Evolutionary conservation across 2,888 invertebrate genomes (phyloP), one percentile per base, ranked within the genome.

Genomic region (Ophonus ardosiacus): DNA sequence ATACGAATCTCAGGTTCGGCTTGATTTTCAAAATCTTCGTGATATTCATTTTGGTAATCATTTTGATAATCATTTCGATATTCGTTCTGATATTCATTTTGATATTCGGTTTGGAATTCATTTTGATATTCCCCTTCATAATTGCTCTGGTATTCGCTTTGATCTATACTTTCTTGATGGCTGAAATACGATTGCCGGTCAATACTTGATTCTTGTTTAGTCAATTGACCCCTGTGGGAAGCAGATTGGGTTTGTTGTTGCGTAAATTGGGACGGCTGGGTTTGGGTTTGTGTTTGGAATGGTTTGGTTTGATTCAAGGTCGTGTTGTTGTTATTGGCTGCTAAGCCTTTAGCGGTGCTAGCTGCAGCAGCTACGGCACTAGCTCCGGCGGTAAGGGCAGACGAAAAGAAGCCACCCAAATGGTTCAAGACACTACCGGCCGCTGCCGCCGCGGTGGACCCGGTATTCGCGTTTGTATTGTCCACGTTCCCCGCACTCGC

Each of bases 361-460:
- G 92, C 92, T 38, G 86, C 80, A 43, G 85, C 74, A 18, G 86
- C 81, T 38, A 76, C 80, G 56, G 86, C 68, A 43, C 92, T 87
- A 7, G 90, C 89, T 1, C 92, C 92, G 10, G 92, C 92, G 3
- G 92, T 92, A 6, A 93, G 92, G 0, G 92, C 93, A 21, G 92
- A 92, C 59, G 93, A 93, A 80, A 93, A 92, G 68, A 93, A 91
- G 87, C 92, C 92, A 13, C 93, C 93, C 13, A 93, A 89, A 87
- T 91, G 63, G 63, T 63, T 63, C 63, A 63, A 21, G 10, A 63
- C 63, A 21, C 63, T 63, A 5, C 21, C 63, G 0, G 63, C 63
- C 10, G 18, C 21, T 13, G 63, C 63, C 24, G 63, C 21, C 10
- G 63, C 63, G 0, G 63, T 63, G 6, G 63, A 18, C 21, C 92